Conservation (phyloP, 2,113 vertebrate species). For the Nothocercus nigrocapillus region DNA sequence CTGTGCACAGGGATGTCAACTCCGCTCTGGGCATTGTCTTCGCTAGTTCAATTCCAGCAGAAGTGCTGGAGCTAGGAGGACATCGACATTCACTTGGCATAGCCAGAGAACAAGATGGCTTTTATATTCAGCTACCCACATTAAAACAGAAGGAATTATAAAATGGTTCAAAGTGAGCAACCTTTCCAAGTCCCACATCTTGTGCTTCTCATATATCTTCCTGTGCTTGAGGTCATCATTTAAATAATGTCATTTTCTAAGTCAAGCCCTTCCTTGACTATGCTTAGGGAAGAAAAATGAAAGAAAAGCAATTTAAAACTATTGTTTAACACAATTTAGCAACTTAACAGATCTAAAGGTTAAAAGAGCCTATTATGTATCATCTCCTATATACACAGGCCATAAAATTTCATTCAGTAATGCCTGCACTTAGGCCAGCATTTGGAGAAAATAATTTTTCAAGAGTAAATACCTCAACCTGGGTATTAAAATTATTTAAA, state of each 20-base stretch:
- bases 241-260: conserved; percentile 87
- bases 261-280: conserved; percentile 86
- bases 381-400: neutral
- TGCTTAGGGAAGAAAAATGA: conserved; percentile 75
- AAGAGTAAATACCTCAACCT: neutral
- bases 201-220: conserved; percentile 83
- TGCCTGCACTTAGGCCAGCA: neutral
- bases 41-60: conserved; percentile 43
- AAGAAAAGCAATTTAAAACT: conserved; percentile 21
- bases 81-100: conserved; percentile 63
- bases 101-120: conserved; percentile 40
- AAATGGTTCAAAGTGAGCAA: conserved; percentile 27
- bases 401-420: neutral
- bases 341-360: neutral
- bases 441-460: neutral
- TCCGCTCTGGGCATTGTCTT: conserved; percentile 31
- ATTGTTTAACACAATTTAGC: conserved; percentile 35
- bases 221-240: conserved; percentile 87
- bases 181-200: conserved; percentile 19
- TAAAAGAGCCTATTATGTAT: neutral
- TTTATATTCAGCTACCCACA: conserved; percentile 54
- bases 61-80: conserved; percentile 63
- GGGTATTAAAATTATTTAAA: neutral
- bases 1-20: conserved; percentile 10
- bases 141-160: conserved; percentile 66